phyloP scores from a whole-genome alignment of 2,888 invertebrate genomes.

The Drosophila cognata region DNA sequence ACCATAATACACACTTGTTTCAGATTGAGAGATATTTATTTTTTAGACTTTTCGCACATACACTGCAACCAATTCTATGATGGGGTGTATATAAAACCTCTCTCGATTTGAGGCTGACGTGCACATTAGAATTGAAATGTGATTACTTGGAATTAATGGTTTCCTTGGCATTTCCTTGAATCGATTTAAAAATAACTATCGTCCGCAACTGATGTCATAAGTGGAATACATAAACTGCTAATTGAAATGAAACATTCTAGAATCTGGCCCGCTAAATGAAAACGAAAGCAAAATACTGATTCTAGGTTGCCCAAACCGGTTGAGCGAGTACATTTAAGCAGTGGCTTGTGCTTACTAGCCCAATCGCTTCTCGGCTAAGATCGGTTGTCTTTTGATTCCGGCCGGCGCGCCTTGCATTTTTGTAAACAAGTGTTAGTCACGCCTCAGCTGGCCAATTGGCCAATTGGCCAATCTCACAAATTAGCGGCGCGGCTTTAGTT shows the following conservation, averaged over 20 bases:
- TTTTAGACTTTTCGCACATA: not conserved
- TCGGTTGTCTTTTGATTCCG: conserved; percentile 43
- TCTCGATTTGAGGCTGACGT: not conserved
- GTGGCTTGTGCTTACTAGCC: conserved; percentile 54
- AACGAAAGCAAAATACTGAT: conserved; percentile 43
- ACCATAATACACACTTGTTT: not conserved
- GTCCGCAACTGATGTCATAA: conserved; percentile 49
- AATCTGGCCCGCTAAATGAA: conserved; percentile 58
- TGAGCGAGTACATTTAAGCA: conserved; percentile 42
- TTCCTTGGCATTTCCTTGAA: conserved; percentile 28
- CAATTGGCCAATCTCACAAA: conserved; percentile 51
- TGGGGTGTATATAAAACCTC: not conserved
- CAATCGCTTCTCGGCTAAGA: conserved; percentile 32
- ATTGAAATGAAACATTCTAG: conserved; percentile 44
- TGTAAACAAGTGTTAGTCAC: conserved; percentile 12
- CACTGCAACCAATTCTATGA: not conserved
- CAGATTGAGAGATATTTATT: not conserved
- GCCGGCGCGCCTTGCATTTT: conserved; percentile 44
- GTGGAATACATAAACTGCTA: conserved; percentile 38
- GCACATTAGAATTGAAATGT: not conserved
- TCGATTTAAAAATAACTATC: conserved; percentile 10
- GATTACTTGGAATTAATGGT: not conserved
- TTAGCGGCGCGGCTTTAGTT: conserved; percentile 50
- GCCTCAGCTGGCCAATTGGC: conserved; percentile 28
- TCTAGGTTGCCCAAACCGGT: conserved; percentile 68